phyloP scores from a whole-genome alignment of 2,888 invertebrate species.

The Deilephila porcellus region DNA sequence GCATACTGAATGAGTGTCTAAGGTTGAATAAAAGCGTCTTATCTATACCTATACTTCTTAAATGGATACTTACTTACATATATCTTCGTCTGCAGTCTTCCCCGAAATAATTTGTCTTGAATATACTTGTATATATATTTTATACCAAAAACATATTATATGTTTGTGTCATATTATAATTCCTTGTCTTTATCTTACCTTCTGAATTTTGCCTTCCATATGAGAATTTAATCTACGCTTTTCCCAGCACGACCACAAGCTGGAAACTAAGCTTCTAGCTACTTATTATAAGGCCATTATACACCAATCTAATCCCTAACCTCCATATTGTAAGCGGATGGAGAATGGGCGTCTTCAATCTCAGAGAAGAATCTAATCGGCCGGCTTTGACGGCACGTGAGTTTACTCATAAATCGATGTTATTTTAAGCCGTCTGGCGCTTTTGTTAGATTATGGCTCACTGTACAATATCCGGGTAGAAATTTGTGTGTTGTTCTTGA shows the following conservation, averaged over 20 bases:
- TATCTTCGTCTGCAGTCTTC: too few relatives aligned
- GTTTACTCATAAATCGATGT: not conserved
- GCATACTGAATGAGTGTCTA: too few relatives aligned
- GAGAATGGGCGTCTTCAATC: not conserved
- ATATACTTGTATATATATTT: too few relatives aligned
- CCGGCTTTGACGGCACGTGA: not conserved
- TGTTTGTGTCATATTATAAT: too few relatives aligned
- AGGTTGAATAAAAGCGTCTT: too few relatives aligned
- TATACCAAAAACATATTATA: too few relatives aligned
- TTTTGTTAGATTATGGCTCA: not conserved
- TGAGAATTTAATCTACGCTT: not conserved
- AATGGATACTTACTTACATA: too few relatives aligned
- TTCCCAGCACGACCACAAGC: not conserved
- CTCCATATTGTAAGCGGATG: not conserved
- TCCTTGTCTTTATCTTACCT: too few relatives aligned
- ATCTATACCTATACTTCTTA: too few relatives aligned
- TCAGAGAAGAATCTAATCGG: slow-evolving; percentile 5
- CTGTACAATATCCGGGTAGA: too few relatives aligned
- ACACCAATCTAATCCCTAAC: not conserved
- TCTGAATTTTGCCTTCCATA: not conserved
- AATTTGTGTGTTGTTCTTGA: too few relatives aligned
- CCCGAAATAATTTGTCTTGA: too few relatives aligned
- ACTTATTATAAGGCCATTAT: slow-evolving; percentile 4
- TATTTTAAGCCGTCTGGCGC: not conserved
- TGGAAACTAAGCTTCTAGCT: not conserved